A percentile compares a stretch with the other conserved stretches of the same genome.
These are phyloP conservation scores for Dasysyrphus albostriatus DNA, from an alignment of 2,888 invertebrate genomes.

Conservation along the genomic window DNA sequence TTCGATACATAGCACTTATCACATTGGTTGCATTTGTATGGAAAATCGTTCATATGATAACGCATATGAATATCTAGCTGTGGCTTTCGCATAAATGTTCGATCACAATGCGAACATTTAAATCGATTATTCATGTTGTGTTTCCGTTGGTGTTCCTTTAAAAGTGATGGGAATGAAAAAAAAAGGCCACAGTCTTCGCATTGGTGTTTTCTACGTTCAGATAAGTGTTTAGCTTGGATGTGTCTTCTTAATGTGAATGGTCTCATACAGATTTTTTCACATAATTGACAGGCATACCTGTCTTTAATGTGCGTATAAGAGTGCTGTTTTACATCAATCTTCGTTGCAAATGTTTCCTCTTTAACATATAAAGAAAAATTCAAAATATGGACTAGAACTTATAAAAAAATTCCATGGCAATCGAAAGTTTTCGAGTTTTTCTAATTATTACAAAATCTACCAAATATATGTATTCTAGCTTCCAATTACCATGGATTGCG, in stretches of 20 bases:
- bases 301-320: conserved; percentile 10
- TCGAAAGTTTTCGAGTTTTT: not conserved
- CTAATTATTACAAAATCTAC: not conserved
- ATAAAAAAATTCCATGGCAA: not conserved
- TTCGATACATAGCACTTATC: conserved; percentile 68
- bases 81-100: conserved; percentile 54
- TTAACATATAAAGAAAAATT: not conserved
- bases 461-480: not conserved
- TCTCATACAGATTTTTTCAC: conserved; percentile 50
- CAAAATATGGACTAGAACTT: not conserved
- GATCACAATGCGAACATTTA: conserved; percentile 56
- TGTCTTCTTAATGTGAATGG: conserved; percentile 47
- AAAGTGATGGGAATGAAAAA: conserved; percentile 56
- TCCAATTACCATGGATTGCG: not conserved
- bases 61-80: conserved; percentile 73
- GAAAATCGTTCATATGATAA: conserved; percentile 75
- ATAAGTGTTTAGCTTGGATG: conserved; percentile 47
- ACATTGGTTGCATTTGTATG: conserved; percentile 76
- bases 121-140: conserved; percentile 43
- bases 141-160: conserved; percentile 59
- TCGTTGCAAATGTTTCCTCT: conserved; percentile 28
- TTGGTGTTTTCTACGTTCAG: conserved; percentile 60
- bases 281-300: conserved; percentile 46
- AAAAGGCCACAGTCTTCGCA: conserved; percentile 66
- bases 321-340: conserved; percentile 35